phyloP scores from a whole-genome alignment of 2,113 vertebrate species.

The Oxyruncus cristatus region DNA sequence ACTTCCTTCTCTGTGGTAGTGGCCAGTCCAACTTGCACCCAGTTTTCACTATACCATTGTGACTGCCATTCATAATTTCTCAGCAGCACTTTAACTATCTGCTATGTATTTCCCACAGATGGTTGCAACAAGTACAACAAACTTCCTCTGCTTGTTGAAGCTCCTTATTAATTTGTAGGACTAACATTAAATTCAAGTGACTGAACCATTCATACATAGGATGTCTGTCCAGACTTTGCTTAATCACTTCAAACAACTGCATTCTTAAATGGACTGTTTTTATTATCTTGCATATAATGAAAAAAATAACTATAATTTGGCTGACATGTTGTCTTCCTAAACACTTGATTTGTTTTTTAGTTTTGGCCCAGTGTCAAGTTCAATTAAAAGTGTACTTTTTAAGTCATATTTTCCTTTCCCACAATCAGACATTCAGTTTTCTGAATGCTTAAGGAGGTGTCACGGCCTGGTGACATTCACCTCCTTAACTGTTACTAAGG shows the following conservation, averaged over 20 bases:
- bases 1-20: neutral
- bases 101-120: neutral
- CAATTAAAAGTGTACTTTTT: constrained; percentile 5
- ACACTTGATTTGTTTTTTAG: neutral
- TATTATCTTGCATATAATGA: neutral
- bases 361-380: constrained; percentile 7
- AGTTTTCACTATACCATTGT: neutral
- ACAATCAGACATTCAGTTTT: neutral
- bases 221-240: neutral
- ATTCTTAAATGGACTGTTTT: neutral
- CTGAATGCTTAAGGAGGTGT: constrained; percentile 5
- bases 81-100: neutral
- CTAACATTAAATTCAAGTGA: constrained; percentile 17
- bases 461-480: constrained; percentile 10
- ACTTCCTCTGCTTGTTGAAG: neutral
- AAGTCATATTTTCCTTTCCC: neutral
- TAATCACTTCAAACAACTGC: neutral
- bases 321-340: neutral
- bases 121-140: neutral
- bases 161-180: neutral
- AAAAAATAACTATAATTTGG: neutral
- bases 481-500: constrained; percentile 36
- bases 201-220: neutral
- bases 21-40: neutral
- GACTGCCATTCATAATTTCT: neutral